Base-by-base conservation (phyloP, 2,113 vertebrate species). In the Mus pahari region DNA sequence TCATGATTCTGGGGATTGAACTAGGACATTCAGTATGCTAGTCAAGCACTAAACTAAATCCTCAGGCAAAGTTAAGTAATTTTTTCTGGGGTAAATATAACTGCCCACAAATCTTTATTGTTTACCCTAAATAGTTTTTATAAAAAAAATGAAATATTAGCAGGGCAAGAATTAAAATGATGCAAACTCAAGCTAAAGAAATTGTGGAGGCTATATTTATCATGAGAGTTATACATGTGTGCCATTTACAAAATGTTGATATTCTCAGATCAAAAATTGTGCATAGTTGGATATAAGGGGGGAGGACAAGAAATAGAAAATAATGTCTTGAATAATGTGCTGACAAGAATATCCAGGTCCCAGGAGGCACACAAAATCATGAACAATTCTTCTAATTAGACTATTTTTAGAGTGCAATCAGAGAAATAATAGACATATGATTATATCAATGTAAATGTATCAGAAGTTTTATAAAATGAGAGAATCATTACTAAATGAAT, bases 381-480 rank as follows among this genome's bases (percentile, higher is more conserved):
- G 89, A 68, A 66, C 2, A 53, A 22, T 60, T 82, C 5, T 42
- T 91, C 6, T 95, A 95, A 74, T 92, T 83, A 95, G 53, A 91
- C 42, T 78, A 50, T 78, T 89, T 83, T 92, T 88, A 68, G 48
- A 89, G 33, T 33, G 1, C 31, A 16, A 50, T 83, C 28, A 90
- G 19, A 94, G 24, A 58, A 64, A 87, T 77, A 24, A 86, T 11
- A 10, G 4, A 31, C 33, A 7, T n/a, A 17, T 79, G 42, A 31
- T 5, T 45, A 0, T 31, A 71, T 74, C 17, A 50, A 26, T 24
- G 8, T 31, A 84, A 77, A 88, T 5, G 7, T 9, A 88, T 28
- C 6, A 68, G 50, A 68, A 84, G n/a, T 74, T 64, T 48, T 70
- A 88, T n/a, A 42, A 79, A 96, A 13, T 5, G 11, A 70, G 3